Base-by-base conservation (phyloP, 23 tunicate genomes). In the Clavelina lepadiformis region DNA sequence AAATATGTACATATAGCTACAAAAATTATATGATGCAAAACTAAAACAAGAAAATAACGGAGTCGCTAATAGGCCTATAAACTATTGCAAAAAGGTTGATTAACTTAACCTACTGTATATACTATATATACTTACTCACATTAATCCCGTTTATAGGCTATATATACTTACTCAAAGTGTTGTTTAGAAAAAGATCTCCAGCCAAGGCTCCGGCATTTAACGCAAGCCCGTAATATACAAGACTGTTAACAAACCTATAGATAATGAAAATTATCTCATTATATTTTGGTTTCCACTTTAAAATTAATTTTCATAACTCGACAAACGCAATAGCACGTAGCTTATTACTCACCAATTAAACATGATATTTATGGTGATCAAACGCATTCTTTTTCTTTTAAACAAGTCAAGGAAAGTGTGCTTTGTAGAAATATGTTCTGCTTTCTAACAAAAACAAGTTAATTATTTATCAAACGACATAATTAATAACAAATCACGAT, bases 291-390 rank as follows among this genome's bases (percentile, higher is more conserved):
- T 20, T n/a, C 0, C 22, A 22, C 22, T 0, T 20, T 0, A 25
- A 55, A 0, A 22, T 20, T 22, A 0, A n/a, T 0, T 0, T 22
- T 22, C 61, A 0, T 13, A 25, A n/a, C 26, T 55, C 28, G n/a
- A n/a, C n/a, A n/a, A n/a, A n/a, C n/a, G n/a, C n/a, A n/a, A n/a
- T n/a, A n/a, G n/a, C n/a, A n/a, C n/a, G n/a, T n/a, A n/a, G n/a
- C n/a, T n/a, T 21, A 0, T n/a, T 21, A 33, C 69, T 72, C 61
- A 83, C 91, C 91, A 83, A 38, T 58, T 66, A 31, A 83, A 83
- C 69, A 78, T 67, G 35, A 83, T 82, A 46, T 66, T 68, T 26
- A 73, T 30, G 26, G 80, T 83, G 3, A 54, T 83, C 3, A 58
- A 33, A 19, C 76, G 69, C 8, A 69, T 75, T 24, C 72, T 77